phyloP scores from a whole-genome alignment of 2,113 vertebrate genomes.

The Nipponia nippon region DNA sequence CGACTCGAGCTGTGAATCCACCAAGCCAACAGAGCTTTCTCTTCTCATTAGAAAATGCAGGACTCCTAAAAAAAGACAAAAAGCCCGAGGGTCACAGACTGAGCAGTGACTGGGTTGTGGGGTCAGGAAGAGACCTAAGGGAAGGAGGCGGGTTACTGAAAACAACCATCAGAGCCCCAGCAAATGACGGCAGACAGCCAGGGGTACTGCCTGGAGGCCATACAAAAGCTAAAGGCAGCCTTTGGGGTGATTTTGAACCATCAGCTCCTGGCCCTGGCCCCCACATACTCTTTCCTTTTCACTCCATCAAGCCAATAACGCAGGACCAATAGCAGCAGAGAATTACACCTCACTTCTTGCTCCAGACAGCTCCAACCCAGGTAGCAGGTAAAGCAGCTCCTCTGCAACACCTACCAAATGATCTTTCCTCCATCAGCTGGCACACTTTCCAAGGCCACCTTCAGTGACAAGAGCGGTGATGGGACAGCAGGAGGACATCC shows the following conservation, averaged over 20 bases:
- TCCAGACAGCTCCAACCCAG: background rate
- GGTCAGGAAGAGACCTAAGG: background rate
- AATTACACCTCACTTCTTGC: accelerated
- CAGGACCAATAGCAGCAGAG: background rate
- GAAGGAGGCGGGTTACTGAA: background rate
- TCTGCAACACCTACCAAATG: background rate
- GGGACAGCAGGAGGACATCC: background rate
- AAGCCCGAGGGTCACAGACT: background rate
- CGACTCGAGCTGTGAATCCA: background rate
- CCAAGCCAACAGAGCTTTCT: background rate
- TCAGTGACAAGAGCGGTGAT: background rate
- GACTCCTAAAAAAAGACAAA: background rate
- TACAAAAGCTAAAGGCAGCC: background rate
- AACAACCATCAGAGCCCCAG: background rate
- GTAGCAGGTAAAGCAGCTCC: background rate
- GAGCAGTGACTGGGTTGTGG: accelerated
- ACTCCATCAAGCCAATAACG: background rate
- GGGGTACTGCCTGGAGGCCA: background rate
- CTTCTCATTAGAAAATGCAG: background rate
- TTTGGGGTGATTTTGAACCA: background rate
- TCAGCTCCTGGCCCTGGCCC: background rate
- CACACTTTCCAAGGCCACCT: background rate
- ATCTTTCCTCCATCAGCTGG: background rate
- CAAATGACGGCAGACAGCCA: background rate
- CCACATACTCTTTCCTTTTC: background rate